A percentile compares a stretch with the other conserved stretches of the same genome.
These are phyloP conservation scores for Cryptosula pallasiana DNA, from an alignment of 2,888 invertebrate species.

Conservation along the genomic window DNA sequence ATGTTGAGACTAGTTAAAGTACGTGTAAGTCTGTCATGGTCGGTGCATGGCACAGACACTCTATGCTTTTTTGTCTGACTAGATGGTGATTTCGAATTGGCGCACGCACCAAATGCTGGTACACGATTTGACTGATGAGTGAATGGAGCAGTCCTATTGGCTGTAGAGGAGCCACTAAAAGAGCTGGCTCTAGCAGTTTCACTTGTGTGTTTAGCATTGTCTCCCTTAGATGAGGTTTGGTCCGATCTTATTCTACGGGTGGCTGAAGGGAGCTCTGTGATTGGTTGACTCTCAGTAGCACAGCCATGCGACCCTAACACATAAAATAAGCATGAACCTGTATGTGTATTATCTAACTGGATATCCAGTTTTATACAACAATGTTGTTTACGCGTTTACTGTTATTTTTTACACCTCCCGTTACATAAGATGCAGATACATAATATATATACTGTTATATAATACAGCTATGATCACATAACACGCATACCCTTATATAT, in stretches of 20 bases:
- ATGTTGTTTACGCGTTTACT: too few relatives aligned
- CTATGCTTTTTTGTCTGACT: background rate
- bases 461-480: too few relatives aligned
- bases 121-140: background rate
- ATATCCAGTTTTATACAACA: too few relatives aligned
- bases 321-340: too few relatives aligned
- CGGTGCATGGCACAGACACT: background rate
- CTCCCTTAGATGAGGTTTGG: background rate
- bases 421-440: too few relatives aligned
- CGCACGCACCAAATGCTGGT: background rate
- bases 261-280: background rate
- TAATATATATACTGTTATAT: too few relatives aligned
- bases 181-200: background rate
- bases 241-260: background rate
- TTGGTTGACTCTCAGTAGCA: background rate
- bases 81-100: background rate
- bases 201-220: background rate
- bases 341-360: too few relatives aligned
- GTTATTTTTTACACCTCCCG: too few relatives aligned
- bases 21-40: background rate
- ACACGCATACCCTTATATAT: too few relatives aligned
- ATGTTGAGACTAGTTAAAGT: conserved; percentile 9
- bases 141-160: too few relatives aligned
- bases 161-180: background rate
- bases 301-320: background rate